Base-by-base conservation (phyloP, 30 jellyfish, hydroid and myxozoan species). In the Aurelia sp. region DNA sequence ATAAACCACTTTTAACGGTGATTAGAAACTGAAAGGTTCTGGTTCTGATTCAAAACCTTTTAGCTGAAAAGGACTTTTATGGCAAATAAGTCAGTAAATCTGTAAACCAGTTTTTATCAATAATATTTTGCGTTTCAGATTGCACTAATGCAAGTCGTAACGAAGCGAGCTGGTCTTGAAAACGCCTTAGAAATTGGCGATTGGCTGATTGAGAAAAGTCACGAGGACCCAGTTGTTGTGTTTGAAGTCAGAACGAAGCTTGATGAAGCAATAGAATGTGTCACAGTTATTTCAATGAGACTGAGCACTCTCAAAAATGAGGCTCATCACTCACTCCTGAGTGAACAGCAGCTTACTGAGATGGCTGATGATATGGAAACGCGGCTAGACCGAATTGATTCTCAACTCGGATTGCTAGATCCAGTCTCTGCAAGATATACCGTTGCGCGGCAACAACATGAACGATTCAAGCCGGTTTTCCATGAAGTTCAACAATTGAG, bases 401-500 rank as follows among this genome's bases (percentile, higher is more conserved):
- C 71, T 31, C 89, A 76, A 67, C 50, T 86, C 16, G 51, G 92
- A 53, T 41, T 81, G 8, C 76, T 92, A 72, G 89, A 92, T 57
- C 97, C 98, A 12, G 90, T 92, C 13, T 92, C 98, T n/a, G 98
- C 98, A 21, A 68, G 84, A 72, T 92, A 86, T 71, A 51, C 85
- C 9, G 93, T 92, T 37, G 98, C 97, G 17, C 73, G 98, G 60
- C 93, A 58, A 30, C 98, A 92, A 68, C 98, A 92, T 30, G 96
- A 80, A 57, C 81, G 83, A 22, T 87, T 92, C 76, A 92, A 81
- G 97, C 98, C 98, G 16, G 62, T 92, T 31, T 83, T 76, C 71
- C 88, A 86, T 16, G 97, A 92, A 64, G 85, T 83, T 17, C 90
- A 78, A 61, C 88, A 94, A 30, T 86, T 92, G 47, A 67, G 89